These are phyloP conservation scores for Osmerus mordax DNA, from an alignment of 2,113 vertebrate genomes.

Conservation along the genomic window DNA sequence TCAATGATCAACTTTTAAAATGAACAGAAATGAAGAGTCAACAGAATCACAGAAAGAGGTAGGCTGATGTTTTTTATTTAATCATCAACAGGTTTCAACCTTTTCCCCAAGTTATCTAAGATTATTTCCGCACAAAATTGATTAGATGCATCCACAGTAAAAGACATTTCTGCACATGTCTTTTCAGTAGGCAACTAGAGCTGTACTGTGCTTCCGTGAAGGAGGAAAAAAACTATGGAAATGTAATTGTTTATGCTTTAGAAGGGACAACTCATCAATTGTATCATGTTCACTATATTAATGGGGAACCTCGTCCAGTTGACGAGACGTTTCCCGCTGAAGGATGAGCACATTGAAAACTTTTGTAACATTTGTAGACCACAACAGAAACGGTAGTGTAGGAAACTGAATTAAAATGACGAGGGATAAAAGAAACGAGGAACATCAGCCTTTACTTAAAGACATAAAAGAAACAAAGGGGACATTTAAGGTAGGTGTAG, in stretches of 20 bases:
- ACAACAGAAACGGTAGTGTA: not conserved
- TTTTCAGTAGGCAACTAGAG: no score
- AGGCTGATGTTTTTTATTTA: slow-evolving; percentile 13
- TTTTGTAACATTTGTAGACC: not conserved
- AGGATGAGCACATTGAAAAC: slow-evolving; percentile 16
- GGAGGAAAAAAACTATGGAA: no score
- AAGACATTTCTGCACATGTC: no score
- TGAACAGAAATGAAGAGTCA: slow-evolving; percentile 35
- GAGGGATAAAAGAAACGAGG: slow-evolving; percentile 29
- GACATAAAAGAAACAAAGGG: slow-evolving; percentile 21
- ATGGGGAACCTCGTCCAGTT: not conserved
- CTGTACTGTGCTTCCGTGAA: no score
- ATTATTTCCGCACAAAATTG: not conserved
- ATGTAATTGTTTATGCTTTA: no score
- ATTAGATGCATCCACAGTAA: not conserved
- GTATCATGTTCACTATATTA: slow-evolving; percentile 28
- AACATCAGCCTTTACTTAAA: slow-evolving; percentile 67
- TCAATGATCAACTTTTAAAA: slow-evolving; percentile 22
- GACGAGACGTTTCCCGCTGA: not conserved
- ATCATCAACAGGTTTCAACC: not conserved
- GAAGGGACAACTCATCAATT: slow-evolving; percentile 24
- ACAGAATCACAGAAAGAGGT: slow-evolving; percentile 44
- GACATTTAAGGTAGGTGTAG: slow-evolving; percentile 54
- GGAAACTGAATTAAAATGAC: slow-evolving; percentile 42
- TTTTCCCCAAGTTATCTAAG: not conserved